Percentiles rank a stretch among this genome's conserved stretches.
These are phyloP conservation scores for Coreius guichenoti DNA, from an alignment of 2,797 vertebrate genomes.

Conservation along the genomic window DNA sequence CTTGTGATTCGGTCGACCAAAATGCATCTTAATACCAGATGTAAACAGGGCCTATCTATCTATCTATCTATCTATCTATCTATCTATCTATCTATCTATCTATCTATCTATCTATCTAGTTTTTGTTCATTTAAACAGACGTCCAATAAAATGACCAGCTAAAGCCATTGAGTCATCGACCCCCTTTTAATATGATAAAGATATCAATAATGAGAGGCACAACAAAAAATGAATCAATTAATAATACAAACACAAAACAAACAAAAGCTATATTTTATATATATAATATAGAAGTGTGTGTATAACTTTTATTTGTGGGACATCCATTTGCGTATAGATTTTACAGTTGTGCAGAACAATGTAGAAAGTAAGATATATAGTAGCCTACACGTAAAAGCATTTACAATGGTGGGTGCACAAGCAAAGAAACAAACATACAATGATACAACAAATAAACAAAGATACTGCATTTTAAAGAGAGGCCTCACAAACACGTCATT, in stretches of 20 bases:
- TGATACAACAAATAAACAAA: constrained; percentile 68
- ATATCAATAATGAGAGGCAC: constrained; percentile 58
- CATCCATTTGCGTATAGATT: constrained; percentile 55
- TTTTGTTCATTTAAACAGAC: background rate
- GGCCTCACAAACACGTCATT: constrained; percentile 52
- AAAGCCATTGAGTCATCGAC: constrained; percentile 46
- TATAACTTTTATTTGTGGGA: constrained; percentile 54
- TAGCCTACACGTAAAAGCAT: constrained; percentile 55
- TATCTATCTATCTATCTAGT: background rate
- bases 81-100: background rate
- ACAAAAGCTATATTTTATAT: constrained; percentile 54
- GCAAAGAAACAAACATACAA: constrained; percentile 61
- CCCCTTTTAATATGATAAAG: constrained; percentile 72
- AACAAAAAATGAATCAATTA: constrained; percentile 59
- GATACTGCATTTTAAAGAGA: constrained; percentile 73
- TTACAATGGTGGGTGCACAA: constrained; percentile 66
- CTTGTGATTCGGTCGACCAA: too few relatives aligned
- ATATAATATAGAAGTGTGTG: constrained; percentile 38
- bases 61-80: background rate
- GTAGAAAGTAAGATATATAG: constrained; percentile 69
- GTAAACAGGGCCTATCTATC: background rate
- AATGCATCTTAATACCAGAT: too few relatives aligned
- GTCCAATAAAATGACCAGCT: background rate
- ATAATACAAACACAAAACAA: constrained; percentile 68
- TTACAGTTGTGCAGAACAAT: constrained; percentile 70